A percentile compares a stretch with the other conserved stretches of the same genome.
These are phyloP conservation scores for Megalurothrips usitatus DNA, from an alignment of 2,888 invertebrate genomes.

Conservation along the genomic window DNA sequence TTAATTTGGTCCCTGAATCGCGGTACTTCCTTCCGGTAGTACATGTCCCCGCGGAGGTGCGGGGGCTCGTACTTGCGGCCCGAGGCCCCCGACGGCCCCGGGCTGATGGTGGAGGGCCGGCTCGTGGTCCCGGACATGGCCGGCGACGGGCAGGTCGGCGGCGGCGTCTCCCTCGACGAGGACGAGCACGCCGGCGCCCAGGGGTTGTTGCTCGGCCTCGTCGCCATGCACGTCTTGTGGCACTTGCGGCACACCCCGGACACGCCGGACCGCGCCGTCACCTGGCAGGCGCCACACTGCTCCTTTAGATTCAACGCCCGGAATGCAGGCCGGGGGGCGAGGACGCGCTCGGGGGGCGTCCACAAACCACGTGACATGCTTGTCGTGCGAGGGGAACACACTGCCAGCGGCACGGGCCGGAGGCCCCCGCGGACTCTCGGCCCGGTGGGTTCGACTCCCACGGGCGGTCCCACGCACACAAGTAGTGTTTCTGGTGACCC, in stretches of 20 bases:
- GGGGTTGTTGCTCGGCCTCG: constrained; percentile 34
- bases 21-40: constrained; percentile 31
- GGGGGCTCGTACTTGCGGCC: constrained; percentile 31
- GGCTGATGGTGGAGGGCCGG: constrained; percentile 33
- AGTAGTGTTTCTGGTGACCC: too few relatives aligned
- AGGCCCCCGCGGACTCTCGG: not conserved
- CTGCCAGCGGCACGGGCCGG: too few relatives aligned
- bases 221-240: constrained; percentile 67
- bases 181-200: constrained; percentile 61
- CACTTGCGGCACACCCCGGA: constrained; percentile 73
- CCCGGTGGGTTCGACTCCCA: too few relatives aligned
- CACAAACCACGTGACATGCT: not conserved
- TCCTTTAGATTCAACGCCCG: not conserved
- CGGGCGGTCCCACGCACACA: too few relatives aligned
- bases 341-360: not conserved
- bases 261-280: constrained; percentile 68
- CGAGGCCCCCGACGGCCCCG: constrained; percentile 16
- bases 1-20: constrained; percentile 4
- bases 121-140: constrained; percentile 33
- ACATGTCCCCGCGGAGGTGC: constrained; percentile 29
- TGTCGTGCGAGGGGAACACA: not conserved
- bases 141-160: constrained; percentile 38
- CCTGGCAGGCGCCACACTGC: constrained; percentile 40
- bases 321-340: not conserved
- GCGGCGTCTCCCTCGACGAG: constrained; percentile 29